These are phyloP conservation scores for Trialeurodes vaporariorum DNA, from an alignment of 1,140 invertebrate genomes.

Conservation along the genomic window DNA sequence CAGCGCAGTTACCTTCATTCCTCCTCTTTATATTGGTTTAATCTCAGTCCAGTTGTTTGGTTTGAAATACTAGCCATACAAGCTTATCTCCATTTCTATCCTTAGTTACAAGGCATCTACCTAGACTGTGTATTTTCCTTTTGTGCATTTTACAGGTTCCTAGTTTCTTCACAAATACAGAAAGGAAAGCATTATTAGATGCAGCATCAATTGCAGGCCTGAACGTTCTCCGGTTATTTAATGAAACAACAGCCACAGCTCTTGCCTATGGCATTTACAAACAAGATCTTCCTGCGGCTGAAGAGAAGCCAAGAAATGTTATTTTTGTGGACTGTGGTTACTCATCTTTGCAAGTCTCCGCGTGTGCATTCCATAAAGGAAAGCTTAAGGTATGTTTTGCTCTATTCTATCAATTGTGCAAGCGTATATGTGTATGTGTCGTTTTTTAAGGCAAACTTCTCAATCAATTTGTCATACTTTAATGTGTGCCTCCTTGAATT, in stretches of 20 bases:
- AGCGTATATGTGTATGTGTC: too few species aligned
- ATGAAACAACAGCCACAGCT: slow-evolving; percentile 93
- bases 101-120: not conserved
- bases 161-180: slow-evolving; percentile 85
- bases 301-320: slow-evolving; percentile 77
- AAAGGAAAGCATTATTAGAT: slow-evolving; percentile 81
- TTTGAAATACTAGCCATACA: not conserved
- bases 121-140: not conserved
- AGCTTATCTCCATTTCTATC: slow-evolving; percentile 10
- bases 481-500: too few species aligned
- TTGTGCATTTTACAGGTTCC: slow-evolving; percentile 48
- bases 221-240: slow-evolving; percentile 88
- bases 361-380: slow-evolving; percentile 87
- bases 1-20: too few species aligned
- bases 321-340: slow-evolving; percentile 90
- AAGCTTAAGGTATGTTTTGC: slow-evolving; percentile 69
- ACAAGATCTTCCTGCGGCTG: slow-evolving; percentile 75
- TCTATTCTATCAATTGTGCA: too few species aligned
- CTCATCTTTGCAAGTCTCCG: slow-evolving; percentile 67
- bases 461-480: too few species aligned
- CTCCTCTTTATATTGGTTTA: too few species aligned
- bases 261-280: slow-evolving; percentile 96
- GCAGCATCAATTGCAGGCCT: slow-evolving; percentile 77
- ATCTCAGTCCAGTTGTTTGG: not conserved
- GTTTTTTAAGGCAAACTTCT: too few species aligned